These are phyloP conservation scores for Lycodopsis pacificus DNA, from an alignment of 2,797 vertebrate genomes.

Conservation along the genomic window DNA sequence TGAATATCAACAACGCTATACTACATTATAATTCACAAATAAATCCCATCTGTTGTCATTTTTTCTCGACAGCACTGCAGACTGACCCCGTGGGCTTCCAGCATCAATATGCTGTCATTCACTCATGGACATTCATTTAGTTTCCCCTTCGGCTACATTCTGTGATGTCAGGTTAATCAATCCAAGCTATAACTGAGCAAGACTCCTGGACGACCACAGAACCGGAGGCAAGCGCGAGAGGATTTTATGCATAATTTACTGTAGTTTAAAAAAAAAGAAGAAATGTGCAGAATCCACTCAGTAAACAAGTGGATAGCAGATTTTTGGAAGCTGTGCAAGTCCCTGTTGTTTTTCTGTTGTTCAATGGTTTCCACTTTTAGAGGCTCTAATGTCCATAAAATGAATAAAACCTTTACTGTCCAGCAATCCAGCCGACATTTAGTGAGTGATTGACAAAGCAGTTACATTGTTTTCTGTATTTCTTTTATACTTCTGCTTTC, in stretches of 20 bases:
- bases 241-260: not conserved
- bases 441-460: not conserved
- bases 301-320: not conserved
- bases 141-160: slow-evolving; percentile 26
- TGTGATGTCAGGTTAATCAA: slow-evolving; percentile 9
- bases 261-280: not conserved
- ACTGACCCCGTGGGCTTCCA: slow-evolving; percentile 12
- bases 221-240: not conserved
- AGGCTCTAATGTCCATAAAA: not conserved
- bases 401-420: not conserved
- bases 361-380: not conserved
- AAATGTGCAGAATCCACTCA: not conserved
- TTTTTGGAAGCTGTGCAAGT: not conserved
- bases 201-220: not conserved
- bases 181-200: not conserved
- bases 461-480: not conserved
- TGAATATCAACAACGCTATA: slow-evolving; percentile 7
- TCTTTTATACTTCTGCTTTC: not conserved
- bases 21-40: slow-evolving; percentile 4
- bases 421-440: not conserved
- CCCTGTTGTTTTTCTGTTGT: not conserved
- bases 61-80: slow-evolving; percentile 1
- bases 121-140: not conserved
- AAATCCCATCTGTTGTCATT: no score
- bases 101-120: slow-evolving; percentile 20